phyloP scores from a whole-genome alignment of 2,113 vertebrate species.

The Atractosteus spatula region DNA sequence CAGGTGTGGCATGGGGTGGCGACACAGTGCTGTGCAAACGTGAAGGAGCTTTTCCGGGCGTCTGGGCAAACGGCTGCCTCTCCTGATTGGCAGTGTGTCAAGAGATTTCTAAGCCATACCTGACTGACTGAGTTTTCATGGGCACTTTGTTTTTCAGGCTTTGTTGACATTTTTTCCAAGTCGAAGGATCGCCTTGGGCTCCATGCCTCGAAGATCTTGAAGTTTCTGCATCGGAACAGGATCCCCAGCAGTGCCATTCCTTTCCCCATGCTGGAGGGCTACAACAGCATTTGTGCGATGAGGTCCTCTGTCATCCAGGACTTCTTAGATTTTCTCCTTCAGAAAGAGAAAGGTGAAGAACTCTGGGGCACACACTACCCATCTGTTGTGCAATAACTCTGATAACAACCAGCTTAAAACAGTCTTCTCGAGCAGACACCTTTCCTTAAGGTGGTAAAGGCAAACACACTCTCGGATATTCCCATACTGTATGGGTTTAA shows the following conservation, averaged over 20 bases:
- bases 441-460: too few relatives aligned
- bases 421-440: too few relatives aligned
- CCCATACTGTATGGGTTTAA: too few relatives aligned
- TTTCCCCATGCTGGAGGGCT: conserved; percentile 87
- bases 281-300: conserved; percentile 91
- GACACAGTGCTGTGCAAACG: too few relatives aligned
- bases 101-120: too few relatives aligned
- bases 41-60: too few relatives aligned
- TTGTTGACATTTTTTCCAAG: conserved; percentile 95
- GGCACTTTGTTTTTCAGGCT: conserved; percentile 63
- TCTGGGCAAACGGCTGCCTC: background rate
- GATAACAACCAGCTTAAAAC: too few relatives aligned
- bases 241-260: conserved; percentile 85
- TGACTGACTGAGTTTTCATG: too few relatives aligned
- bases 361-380: too few relatives aligned
- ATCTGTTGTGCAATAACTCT: too few relatives aligned
- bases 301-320: conserved; percentile 86
- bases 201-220: conserved; percentile 86
- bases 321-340: conserved; percentile 79
- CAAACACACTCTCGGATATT: too few relatives aligned
- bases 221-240: conserved; percentile 89
- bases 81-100: background rate
- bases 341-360: conserved; percentile 84
- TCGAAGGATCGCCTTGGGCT: conserved; percentile 80
- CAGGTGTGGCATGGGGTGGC: conserved; percentile 67